phyloP scores from a whole-genome alignment of 2,797 vertebrate genomes.

The Takifugu rubripes region DNA sequence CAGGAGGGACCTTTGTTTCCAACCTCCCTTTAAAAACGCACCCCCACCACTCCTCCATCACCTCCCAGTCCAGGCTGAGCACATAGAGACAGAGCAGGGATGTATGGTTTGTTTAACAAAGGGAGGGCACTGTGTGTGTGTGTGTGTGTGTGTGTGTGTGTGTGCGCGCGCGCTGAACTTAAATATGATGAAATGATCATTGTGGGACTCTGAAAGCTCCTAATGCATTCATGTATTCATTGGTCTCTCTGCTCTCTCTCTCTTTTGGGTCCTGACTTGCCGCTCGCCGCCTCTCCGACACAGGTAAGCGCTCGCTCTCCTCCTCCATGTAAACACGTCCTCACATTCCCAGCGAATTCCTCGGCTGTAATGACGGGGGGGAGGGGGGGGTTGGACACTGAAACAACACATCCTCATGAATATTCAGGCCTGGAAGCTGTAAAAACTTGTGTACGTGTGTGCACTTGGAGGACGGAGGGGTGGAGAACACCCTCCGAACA shows the following conservation, averaged over 20 bases:
- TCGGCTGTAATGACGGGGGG: constrained; percentile 18
- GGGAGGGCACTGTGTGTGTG: constrained; percentile 43
- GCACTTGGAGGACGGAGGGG: neutral
- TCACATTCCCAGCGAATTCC: constrained; percentile 16
- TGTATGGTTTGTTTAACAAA: constrained; percentile 75
- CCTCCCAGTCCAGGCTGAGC: constrained; percentile 74
- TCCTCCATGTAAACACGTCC: constrained; percentile 20
- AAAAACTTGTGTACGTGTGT: constrained; percentile 46
- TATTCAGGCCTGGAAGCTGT: constrained; percentile 62
- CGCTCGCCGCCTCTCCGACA: constrained; percentile 33
- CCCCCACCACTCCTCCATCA: constrained; percentile 54
- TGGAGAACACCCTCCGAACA: constrained; percentile 33
- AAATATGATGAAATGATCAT: neutral
- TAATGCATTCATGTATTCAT: constrained; percentile 20
- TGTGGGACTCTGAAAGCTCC: neutral
- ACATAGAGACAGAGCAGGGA: constrained; percentile 59
- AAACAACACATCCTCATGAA: constrained; percentile 65
- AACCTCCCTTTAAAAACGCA: constrained; percentile 51
- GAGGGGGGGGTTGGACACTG: constrained; percentile 40
- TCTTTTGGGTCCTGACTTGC: constrained; percentile 14
- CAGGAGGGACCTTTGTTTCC: constrained; percentile 93
- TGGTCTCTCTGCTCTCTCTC: constrained; percentile 15
- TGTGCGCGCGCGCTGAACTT: constrained; percentile 2
- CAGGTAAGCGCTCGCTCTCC: constrained; percentile 57
- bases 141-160: constrained; percentile 35